phyloP scores from a whole-genome alignment of 1,140 invertebrate species.

The Mylabris phalerata region DNA sequence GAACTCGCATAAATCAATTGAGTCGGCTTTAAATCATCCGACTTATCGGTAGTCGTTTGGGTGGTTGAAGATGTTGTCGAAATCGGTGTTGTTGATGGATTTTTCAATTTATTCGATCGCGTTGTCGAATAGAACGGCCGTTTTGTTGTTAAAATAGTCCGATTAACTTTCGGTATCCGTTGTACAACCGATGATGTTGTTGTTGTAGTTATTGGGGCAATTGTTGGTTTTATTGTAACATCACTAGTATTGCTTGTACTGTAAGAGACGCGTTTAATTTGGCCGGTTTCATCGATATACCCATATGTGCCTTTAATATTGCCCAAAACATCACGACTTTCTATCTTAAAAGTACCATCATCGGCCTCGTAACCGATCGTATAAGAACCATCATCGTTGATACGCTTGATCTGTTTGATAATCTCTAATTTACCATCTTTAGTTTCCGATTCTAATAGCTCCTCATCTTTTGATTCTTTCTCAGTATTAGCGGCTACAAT shows the following conservation, averaged over 20 bases:
- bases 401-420: constrained; percentile 69
- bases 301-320: constrained; percentile 83
- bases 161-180: constrained; percentile 43
- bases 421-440: constrained; percentile 53
- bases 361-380: constrained; percentile 79
- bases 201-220: constrained; percentile 41
- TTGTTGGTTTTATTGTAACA: constrained; percentile 48
- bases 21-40: constrained; percentile 32
- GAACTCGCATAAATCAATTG: constrained; percentile 31
- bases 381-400: constrained; percentile 78
- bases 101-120: constrained; percentile 56
- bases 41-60: constrained; percentile 35
- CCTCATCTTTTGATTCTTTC: constrained; percentile 31
- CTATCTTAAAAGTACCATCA: constrained; percentile 78
- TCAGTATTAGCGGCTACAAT: neutral
- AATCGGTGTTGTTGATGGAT: constrained; percentile 38
- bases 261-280: constrained; percentile 80
- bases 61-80: constrained; percentile 36
- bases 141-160: constrained; percentile 38
- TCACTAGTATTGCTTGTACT: constrained; percentile 52
- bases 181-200: constrained; percentile 47
- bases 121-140: constrained; percentile 38
- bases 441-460: constrained; percentile 50
- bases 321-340: constrained; percentile 71
- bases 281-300: constrained; percentile 71